Evolutionary conservation across 2,888 invertebrate species (phyloP), one percentile per base, ranked within the genome.

Genomic region (Phorcus lineatus): DNA sequence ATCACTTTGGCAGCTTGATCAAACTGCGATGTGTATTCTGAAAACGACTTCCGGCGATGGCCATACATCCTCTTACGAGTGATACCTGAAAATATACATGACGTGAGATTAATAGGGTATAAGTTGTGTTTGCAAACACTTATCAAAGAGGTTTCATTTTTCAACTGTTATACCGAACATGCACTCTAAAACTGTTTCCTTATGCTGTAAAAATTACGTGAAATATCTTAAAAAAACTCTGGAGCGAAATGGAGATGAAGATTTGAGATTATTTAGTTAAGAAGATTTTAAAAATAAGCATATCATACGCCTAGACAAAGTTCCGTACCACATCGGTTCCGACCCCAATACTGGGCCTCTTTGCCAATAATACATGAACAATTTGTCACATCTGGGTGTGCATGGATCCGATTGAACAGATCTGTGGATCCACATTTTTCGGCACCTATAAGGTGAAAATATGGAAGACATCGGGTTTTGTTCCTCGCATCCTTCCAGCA

Each of bases 391-490:
- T 74, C 47, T 13, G 74, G 74, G 47, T 74, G 74, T 7, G 9
- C 7, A 11, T 36, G n/a, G 19, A 74, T 40, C 16, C 74, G n/a
- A 22, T n/a, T n/a, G 19, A 47, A 74, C 19, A 74, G 74, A 52
- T 74, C 74, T 47, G 74, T 40, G 4, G 74, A 47, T 36, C 74
- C 74, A 40, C 47, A 74, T 52, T 74, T 74, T 13, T 74, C 74
- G 11, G 13, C 9, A 40, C 74, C 74, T n/a, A 74, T n/a, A 47
- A 74, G 74, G n/a, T 74, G 74, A 47, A 74, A 74, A 52, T 74
- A 74, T 9, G 74, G 74, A 13, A 74, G 74, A n/a, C 74, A 74
- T n/a, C 13, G 40, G 19, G 40, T 47, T 40, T 11, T 47, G 0
- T 13, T 19, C 9, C n/a, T 19, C 1, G n/a, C n/a, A 11, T 74